Base-by-base conservation (phyloP, 2,113 vertebrate genomes). In the Myiagra hebetior region DNA sequence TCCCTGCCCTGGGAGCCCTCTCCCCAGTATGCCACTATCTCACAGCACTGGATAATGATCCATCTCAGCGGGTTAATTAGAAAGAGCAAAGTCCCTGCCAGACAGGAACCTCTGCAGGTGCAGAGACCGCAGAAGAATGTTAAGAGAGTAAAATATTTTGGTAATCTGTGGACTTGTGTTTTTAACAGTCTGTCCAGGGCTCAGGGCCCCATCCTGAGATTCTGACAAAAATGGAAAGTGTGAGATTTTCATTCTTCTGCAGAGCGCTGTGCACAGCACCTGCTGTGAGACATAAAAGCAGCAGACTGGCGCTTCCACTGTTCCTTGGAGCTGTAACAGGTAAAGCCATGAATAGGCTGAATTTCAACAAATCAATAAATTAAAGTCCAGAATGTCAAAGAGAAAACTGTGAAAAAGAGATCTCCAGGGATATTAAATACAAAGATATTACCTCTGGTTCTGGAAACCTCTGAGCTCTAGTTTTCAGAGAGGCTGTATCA, bases 351-450 rank as follows among this genome's bases (percentile, higher is more conserved):
- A 89, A 93, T 20, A 70, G 46, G 33, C 46, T 62, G 74, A 82
- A 87, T 79, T 96, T 93, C 87, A 83, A 73, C 70, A 85, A 73
- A 95, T 68, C 52, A 13, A 33, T 94, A 87, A 65, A 84, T 55
- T 74, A 67, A 89, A 94, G 77, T 72, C 64, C 46, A 64, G 56
- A 15, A 90, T 67, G 39, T 63, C 70, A 75, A 65, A 94, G 78
- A 87, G 65, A 70, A 93, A 91, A 91, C 4, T 6, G 55, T 69
- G 73, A 84, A 67, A 80, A 35, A 62, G 67, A 84, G 31, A 81
- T 92, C 70, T 19, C 63, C n/a, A 11, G 41, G 55, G 79, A 44
- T 86, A 77, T 28, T 50, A 77, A 93, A 86, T 23, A 80, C 41
- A 86, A 64, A 80, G 57, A 52, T 73, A 91, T 68, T 76, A 44